Base-by-base conservation (phyloP, 2,888 invertebrate species). In the Bugula neritina region DNA sequence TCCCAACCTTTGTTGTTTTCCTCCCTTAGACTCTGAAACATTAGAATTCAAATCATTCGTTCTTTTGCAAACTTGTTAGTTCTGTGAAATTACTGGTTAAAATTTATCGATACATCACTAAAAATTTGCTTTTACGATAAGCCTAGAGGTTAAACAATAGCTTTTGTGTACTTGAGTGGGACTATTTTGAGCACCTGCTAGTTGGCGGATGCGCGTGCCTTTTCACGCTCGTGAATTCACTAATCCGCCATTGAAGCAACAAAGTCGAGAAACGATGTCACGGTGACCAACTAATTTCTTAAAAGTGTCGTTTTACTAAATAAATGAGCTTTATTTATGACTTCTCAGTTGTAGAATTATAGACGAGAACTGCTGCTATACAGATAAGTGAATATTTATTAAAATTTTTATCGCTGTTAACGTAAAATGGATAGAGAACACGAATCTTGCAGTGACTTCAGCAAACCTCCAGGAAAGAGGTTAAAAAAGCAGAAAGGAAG, bases 241-340 rank as follows among this genome's bases (percentile, higher is more conserved):
- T 63, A 63, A 21, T 63, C 63, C 63, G 63, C 63, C 63, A 63
- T 63, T 63, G 63, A 63, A 43, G 17, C 43, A 43, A 43, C 43
- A 43, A 5, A 17, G 43, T 43, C 43, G 43, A 17, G 43, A 43
- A 43, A 43, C 43, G 17, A 43, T 43, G 43, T 43, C 43, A 43
- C 43, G 17, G 17, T 43, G 43, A 43, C 43, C 5, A 17, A 43
- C 17, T 5, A 43, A 43, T 43, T 43, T 5, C 17, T 5, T 43
- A 43, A 43, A 43, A 5, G 5, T 43, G 43, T 17, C 10, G 17
- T 43, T 10, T 43, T 43, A 10, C 5, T 43, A 5, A 43, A 43
- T 17, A 10, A 43, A 43, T 10, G 43, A 17, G 17, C 43, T 17
- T 10, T 17, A 5, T 10, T 43, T 43, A 5, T 43, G 17, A 10